These are phyloP conservation scores for Chloroceryle inda DNA, from an alignment of 2,797 vertebrate species.

Conservation along the genomic window DNA sequence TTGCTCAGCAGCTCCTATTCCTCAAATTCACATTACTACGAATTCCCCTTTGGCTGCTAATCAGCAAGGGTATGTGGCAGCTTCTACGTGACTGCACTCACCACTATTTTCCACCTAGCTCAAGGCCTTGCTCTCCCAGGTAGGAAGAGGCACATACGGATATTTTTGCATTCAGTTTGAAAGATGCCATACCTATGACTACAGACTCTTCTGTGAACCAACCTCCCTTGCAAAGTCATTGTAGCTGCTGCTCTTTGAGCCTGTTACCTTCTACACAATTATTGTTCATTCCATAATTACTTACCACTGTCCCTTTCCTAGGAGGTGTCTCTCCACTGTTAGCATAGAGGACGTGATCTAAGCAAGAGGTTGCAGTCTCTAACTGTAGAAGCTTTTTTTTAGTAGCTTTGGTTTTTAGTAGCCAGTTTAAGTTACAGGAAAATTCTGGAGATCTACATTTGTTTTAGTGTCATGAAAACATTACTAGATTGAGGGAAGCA, in stretches of 20 bases:
- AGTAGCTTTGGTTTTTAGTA: background rate
- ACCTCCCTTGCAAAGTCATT: background rate
- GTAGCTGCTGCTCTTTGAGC: background rate
- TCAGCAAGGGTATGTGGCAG: fast-evolving
- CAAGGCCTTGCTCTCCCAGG: background rate
- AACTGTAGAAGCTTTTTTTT: background rate
- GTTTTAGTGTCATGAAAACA: background rate
- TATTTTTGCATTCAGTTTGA: background rate
- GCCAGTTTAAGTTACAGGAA: background rate
- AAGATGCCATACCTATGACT: background rate
- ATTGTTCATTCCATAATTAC: background rate
- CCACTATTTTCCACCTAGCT: background rate
- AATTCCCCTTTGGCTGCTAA: background rate
- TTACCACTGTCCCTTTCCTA: background rate
- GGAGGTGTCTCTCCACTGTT: background rate
- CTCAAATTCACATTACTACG: background rate
- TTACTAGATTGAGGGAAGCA: background rate
- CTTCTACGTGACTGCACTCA: background rate
- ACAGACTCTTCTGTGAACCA: background rate
- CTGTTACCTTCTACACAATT: background rate
- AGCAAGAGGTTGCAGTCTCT: background rate
- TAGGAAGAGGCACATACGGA: background rate
- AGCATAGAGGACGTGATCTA: background rate
- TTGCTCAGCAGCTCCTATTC: background rate
- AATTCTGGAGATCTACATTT: background rate